Conservation (phyloP, 2,797 vertebrate species). For the Adelosebastes latens region DNA sequence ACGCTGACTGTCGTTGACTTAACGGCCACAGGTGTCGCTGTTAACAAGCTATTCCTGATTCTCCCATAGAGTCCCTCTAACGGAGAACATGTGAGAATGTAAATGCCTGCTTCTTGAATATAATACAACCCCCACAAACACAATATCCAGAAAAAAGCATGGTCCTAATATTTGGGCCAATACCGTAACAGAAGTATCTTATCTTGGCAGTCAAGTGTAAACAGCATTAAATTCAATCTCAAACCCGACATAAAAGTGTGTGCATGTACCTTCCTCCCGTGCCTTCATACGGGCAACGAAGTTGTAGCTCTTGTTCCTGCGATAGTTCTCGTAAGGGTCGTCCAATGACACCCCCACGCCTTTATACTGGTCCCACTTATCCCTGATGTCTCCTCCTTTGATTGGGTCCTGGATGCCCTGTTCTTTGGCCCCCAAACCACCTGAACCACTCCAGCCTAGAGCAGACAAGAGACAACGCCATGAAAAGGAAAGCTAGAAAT, state of each 20-base stretch:
- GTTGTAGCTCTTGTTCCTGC: conserved; percentile 97
- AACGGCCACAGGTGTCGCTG: too few relatives aligned
- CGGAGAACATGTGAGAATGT: neutral
- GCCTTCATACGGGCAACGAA: conserved; percentile 99
- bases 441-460: conserved; percentile 96
- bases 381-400: conserved; percentile 94
- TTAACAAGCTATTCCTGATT: too few relatives aligned
- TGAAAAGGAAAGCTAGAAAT: neutral
- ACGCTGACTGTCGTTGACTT: too few relatives aligned
- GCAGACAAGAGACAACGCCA: neutral
- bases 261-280: conserved; percentile 90
- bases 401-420: conserved; percentile 99
- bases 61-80: too few relatives aligned
- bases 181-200: neutral
- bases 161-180: neutral
- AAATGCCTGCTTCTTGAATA: neutral
- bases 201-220: neutral
- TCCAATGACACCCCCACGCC: conserved; percentile 96
- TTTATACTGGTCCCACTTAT: conserved; percentile 99
- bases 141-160: neutral
- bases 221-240: neutral
- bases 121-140: neutral
- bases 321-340: conserved; percentile 97
- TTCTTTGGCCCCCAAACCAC: conserved; percentile 95
- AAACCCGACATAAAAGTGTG: neutral